phyloP scores from a whole-genome alignment of 1,140 invertebrate species.

The Brachionus calyciflorus region DNA sequence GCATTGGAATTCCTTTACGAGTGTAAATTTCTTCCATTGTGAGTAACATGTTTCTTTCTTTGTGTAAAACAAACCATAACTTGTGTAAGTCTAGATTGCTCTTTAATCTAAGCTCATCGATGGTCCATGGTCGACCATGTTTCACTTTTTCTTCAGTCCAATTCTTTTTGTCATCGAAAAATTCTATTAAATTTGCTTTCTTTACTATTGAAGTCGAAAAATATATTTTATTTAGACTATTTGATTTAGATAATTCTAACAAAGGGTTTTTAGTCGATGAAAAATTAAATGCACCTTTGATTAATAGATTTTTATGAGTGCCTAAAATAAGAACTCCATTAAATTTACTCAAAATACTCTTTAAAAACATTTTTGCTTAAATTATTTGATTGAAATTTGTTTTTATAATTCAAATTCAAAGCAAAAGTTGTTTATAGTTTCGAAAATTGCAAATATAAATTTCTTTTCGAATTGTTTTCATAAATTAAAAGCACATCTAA shows the following conservation, averaged over 20 bases:
- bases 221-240: not conserved
- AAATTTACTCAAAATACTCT: too few relatives aligned
- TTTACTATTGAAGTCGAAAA: not conserved
- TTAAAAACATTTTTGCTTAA: too few relatives aligned
- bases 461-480: too few relatives aligned
- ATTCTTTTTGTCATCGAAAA: conserved; percentile 84
- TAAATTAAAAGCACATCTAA: too few relatives aligned
- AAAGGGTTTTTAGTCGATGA: too few relatives aligned
- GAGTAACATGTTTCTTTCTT: conserved; percentile 92
- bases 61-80: conserved; percentile 90
- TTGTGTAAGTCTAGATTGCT: conserved; percentile 94
- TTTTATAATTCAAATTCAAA: too few relatives aligned
- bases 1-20: conserved; percentile 71
- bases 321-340: too few relatives aligned
- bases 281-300: too few relatives aligned
- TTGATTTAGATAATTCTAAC: not conserved
- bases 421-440: too few relatives aligned
- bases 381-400: too few relatives aligned
- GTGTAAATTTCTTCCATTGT: conserved; percentile 88
- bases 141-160: conserved; percentile 75
- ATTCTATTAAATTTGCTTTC: conserved; percentile 66
- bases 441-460: too few relatives aligned
- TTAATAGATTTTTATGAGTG: too few relatives aligned
- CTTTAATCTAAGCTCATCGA: conserved; percentile 87
- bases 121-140: conserved; percentile 80